Base-by-base conservation (phyloP, 92 coral and sea anemone species). In the Parazoanthus swiftii region DNA sequence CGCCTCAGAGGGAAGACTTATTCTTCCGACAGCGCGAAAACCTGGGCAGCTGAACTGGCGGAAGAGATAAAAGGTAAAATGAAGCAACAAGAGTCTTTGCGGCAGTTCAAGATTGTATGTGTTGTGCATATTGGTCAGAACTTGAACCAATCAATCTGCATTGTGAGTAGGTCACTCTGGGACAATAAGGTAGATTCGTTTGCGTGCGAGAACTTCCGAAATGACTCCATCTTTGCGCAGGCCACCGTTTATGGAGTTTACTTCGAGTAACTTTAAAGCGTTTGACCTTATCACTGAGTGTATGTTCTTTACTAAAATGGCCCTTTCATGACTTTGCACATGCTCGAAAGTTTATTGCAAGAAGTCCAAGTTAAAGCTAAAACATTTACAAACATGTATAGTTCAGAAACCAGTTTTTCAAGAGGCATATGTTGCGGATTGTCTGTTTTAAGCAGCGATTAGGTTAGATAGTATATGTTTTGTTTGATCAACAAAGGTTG, bases 231-330 rank as follows among this genome's bases (percentile, higher is more conserved):
- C 43, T 96, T 93, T 89, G 98, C 96, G 8, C 89, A 93, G 51
- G 98, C 96, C 21, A 86, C 94, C 2, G 90, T 96, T 1, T 95
- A 66, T 74, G 98, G 93, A 63, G 83, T 96, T 14, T 96, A 95
- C 81, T 93, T 89, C 46, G 99, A 96, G 74, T 96, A 76, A 85
- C 85, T 36, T 38, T 29, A 29, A 29, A 29, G 33, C 33, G 33
- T 29, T 29, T 29, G 33, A 29, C 33, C 33, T 29, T 29, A 29
- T 29, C 33, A 29, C 33, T 29, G 0, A 29, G 33, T 29, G 33
- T 29, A 29, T 29, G 33, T 29, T 29, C 33, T 29, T 29, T 29
- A 29, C 33, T 29, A 29, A 29, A 29, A 29, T 29, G 33, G 33
- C 33, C 33, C 33, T 29, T 29, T 29, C 33, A 29, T 29, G 33